These are phyloP conservation scores for Amiota mariae DNA, from an alignment of 2,888 invertebrate genomes.

Conservation along the genomic window DNA sequence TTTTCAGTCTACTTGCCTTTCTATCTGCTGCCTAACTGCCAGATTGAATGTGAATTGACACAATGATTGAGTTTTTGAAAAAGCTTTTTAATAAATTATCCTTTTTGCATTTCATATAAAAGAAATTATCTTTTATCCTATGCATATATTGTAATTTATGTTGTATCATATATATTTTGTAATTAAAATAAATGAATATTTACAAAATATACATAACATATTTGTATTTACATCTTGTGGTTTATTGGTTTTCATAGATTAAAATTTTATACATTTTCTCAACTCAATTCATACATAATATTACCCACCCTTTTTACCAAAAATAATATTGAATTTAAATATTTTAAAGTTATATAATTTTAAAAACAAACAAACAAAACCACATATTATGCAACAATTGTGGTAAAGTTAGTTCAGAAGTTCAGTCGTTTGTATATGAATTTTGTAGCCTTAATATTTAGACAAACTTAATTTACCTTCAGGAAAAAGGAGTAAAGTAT, in stretches of 20 bases:
- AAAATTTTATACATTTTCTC: too few relatives aligned
- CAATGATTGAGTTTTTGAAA: constrained; percentile 26
- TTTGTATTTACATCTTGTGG: neutral
- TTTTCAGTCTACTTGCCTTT: neutral
- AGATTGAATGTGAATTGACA: too few relatives aligned
- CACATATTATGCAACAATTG: constrained; percentile 42
- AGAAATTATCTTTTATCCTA: constrained; percentile 34
- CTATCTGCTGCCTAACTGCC: too few relatives aligned
- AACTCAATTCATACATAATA: too few relatives aligned
- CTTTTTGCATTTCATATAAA: constrained; percentile 40
- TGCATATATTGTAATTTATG: too few relatives aligned
- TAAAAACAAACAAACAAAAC: constrained; percentile 7
- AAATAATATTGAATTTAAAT: too few relatives aligned
- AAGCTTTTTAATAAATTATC: constrained; percentile 35
- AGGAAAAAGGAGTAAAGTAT: too few relatives aligned
- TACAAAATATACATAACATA: neutral
- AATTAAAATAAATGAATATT: neutral
- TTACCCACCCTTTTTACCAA: too few relatives aligned
- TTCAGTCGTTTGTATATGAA: too few relatives aligned
- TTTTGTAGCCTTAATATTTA: too few relatives aligned
- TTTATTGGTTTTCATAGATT: too few relatives aligned
- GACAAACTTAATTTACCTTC: too few relatives aligned
- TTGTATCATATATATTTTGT: neutral
- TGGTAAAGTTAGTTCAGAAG: constrained; percentile 1
- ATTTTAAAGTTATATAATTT: constrained; percentile 25